Evolutionary conservation across 2,113 vertebrate genomes (phyloP).

Genomic region (Diadophis punctatus): DNA sequence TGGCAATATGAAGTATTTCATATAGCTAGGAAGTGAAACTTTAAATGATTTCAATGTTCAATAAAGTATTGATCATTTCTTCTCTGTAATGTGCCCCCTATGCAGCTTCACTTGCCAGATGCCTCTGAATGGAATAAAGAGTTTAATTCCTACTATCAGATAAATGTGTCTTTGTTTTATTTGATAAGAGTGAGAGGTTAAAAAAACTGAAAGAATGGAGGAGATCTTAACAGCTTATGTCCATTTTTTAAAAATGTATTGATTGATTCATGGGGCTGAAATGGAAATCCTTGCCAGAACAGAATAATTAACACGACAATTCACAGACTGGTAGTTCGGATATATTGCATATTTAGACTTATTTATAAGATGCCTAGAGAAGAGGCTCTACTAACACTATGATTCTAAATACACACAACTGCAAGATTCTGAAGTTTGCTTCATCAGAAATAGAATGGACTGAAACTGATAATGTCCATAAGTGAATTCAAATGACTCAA

Average conservation of each 20-base stretch:
- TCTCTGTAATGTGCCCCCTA: constrained; percentile 86
- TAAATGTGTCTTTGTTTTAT: constrained; percentile 32
- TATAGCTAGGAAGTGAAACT: constrained; percentile 76
- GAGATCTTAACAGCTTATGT: background rate
- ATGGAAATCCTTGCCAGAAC: constrained; percentile 24
- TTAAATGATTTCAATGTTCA: constrained; percentile 75
- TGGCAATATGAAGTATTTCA: constrained; percentile 81
- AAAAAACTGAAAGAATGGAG: background rate
- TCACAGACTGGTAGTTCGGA: background rate
- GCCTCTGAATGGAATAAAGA: constrained; percentile 93
- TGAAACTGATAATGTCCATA: background rate
- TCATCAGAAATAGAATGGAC: background rate
- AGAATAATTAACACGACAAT: background rate
- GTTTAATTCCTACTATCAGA: constrained; percentile 71
- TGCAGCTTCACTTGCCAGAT: constrained; percentile 96
- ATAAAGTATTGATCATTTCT: constrained; percentile 74
- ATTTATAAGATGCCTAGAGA: background rate
- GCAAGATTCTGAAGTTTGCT: background rate
- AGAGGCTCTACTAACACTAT: background rate
- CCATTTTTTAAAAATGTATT: background rate
- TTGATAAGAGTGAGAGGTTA: background rate
- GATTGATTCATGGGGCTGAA: background rate
- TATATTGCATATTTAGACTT: background rate
- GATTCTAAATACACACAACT: background rate
- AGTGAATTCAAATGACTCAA: background rate